Evolutionary conservation across 2,888 invertebrate genomes (phyloP).

Genomic region (Pandemis corylana): DNA sequence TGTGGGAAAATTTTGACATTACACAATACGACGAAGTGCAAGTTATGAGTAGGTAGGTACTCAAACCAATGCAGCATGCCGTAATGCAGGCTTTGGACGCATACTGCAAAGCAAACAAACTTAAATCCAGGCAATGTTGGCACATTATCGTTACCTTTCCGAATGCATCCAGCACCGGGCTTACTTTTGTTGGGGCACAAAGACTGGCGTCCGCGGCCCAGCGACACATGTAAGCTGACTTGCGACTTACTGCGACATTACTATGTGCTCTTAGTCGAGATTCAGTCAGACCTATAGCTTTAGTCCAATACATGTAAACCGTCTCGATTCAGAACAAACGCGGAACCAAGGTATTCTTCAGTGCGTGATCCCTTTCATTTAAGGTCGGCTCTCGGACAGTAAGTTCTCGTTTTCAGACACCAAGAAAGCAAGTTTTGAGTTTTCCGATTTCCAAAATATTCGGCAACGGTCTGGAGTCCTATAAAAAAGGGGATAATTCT

Average conservation of each 20-base stretch:
- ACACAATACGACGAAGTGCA: too few relatives aligned
- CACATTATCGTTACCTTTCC: not conserved
- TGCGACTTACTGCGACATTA: conserved; percentile 3
- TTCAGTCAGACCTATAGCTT: conserved; percentile 3
- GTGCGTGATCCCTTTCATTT: too few relatives aligned
- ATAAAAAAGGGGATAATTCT: too few relatives aligned
- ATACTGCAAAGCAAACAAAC: too few relatives aligned
- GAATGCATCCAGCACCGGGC: not conserved
- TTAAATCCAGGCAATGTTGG: not conserved
- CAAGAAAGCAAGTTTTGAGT: too few relatives aligned
- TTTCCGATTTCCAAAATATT: too few relatives aligned
- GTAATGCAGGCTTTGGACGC: not conserved
- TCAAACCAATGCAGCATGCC: too few relatives aligned
- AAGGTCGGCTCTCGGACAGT: too few relatives aligned
- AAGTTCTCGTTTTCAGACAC: too few relatives aligned
- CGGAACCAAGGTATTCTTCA: not conserved
- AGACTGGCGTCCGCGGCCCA: conserved; percentile 4
- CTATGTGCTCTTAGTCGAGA: not conserved
- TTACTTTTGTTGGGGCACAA: conserved; percentile 26
- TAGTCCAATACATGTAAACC: not conserved
- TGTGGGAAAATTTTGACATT: too few relatives aligned
- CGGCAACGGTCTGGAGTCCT: too few relatives aligned
- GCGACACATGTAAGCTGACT: conserved; percentile 29
- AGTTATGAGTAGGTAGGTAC: too few relatives aligned
- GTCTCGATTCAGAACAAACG: not conserved